Evolutionary conservation across 2,888 invertebrate genomes (phyloP), one percentile per base, ranked within the genome.

Genomic region (Linyphia triangularis): DNA sequence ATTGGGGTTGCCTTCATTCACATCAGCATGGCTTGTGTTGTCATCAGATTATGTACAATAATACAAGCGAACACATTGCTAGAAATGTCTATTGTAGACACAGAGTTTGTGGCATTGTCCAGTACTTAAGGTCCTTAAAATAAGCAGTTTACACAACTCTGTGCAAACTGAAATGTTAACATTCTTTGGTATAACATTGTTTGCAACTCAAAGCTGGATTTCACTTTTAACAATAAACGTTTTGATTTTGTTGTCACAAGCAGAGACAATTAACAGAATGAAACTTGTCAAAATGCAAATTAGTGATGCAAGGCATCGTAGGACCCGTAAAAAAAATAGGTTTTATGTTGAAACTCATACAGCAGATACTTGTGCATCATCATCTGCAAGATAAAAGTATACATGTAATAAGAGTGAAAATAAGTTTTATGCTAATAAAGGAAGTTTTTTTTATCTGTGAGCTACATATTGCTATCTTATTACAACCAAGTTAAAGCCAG

Each of bases 351-450:
- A 1, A 51, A 28, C 13, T 91, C 90, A 94, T 89, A 95, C 95
- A 88, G 95, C 95, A 79, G 95, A 95, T 90, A 95, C 95, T 93
- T 95, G 95, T 82, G 95, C 94, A 92, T 95, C 90, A 82, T 90
- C 95, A 91, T 95, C 95, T 88, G 30, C 4, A 81, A 51, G 22
- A 69, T 4, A 69, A 33, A 63, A 57, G 30, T 26, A 6, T 30
- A 57, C 16, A 33, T n/a, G n/a, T n/a, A n/a, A n/a, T n/a, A n/a
- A n/a, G n/a, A n/a, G n/a, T n/a, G n/a, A n/a, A n/a, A n/a, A n/a
- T n/a, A n/a, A n/a, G n/a, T n/a, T n/a, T n/a, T n/a, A n/a, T n/a
- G n/a, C n/a, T n/a, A n/a, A n/a, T n/a, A n/a, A n/a, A n/a, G n/a
- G n/a, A n/a, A n/a, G n/a, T n/a, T n/a, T n/a, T n/a, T n/a, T n/a